Percentiles rank a stretch among this genome's conserved stretches.
phyloP scores from a whole-genome alignment of 2,888 invertebrate species.

The Stenoptilia bipunctidactyla region DNA sequence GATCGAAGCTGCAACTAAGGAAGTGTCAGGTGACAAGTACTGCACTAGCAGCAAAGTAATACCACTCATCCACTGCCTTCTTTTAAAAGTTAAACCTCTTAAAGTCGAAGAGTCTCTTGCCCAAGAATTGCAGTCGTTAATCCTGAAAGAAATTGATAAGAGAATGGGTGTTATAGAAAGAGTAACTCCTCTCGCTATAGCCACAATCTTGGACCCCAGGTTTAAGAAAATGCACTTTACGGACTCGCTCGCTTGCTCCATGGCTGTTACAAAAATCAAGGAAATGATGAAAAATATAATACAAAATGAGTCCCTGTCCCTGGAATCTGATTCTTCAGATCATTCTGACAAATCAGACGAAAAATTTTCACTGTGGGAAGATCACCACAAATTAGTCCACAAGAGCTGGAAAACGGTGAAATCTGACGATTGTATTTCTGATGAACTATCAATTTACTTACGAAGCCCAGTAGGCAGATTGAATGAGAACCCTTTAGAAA shows the following conservation, averaged over 20 bases:
- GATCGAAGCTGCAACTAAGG: constrained; percentile 10
- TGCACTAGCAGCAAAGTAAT: constrained; percentile 13
- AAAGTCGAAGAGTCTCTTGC: constrained; percentile 12
- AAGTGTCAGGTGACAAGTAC: constrained; percentile 13
- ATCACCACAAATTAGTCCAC: too few species aligned
- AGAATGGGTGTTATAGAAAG: constrained; percentile 18
- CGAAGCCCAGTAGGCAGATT: too few species aligned
- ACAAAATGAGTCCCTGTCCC: not conserved
- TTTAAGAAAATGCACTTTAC: constrained; percentile 17
- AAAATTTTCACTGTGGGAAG: not conserved
- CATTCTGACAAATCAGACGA: constrained; percentile 3
- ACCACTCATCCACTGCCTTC: constrained; percentile 8
- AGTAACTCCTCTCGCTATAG: constrained; percentile 18
- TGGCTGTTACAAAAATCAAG: not conserved
- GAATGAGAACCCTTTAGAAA: too few species aligned
- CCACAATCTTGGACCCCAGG: constrained; percentile 16
- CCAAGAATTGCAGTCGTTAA: constrained; percentile 10
- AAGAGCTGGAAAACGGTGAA: too few species aligned
- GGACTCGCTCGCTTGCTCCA: constrained; percentile 12
- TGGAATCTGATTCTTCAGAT: constrained; percentile 3
- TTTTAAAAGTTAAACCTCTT: constrained; percentile 12
- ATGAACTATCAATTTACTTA: too few species aligned
- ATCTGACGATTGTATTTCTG: too few species aligned
- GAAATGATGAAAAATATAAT: not conserved
- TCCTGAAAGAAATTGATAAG: constrained; percentile 17